These are phyloP conservation scores for Actinostola sp. DNA, from an alignment of 92 coral and sea anemone species.

Conservation along the genomic window DNA sequence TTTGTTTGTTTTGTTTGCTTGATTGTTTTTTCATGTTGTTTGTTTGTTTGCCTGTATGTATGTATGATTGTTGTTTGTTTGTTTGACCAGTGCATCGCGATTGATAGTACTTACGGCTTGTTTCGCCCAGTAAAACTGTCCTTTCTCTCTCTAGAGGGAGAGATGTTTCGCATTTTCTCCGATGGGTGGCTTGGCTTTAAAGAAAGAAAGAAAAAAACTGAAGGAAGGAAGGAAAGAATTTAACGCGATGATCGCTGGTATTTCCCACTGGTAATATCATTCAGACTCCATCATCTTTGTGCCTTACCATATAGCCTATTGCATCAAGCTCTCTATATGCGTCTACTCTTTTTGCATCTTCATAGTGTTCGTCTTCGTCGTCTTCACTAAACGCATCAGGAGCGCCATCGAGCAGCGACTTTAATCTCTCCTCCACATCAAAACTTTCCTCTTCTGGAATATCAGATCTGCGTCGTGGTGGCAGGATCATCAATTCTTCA, in stretches of 20 bases:
- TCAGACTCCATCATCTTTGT: neutral
- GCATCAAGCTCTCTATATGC: conserved; percentile 77
- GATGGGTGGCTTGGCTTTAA: conserved; percentile 96
- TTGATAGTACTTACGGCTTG: conserved; percentile 4
- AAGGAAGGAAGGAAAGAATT: too few relatives aligned
- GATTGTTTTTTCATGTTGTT: too few relatives aligned
- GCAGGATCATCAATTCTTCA: conserved; percentile 78
- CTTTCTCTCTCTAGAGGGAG: conserved; percentile 46
- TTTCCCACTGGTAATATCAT: too few relatives aligned
- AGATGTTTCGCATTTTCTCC: conserved; percentile 76
- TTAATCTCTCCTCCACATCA: conserved; percentile 76
- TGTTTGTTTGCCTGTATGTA: too few relatives aligned
- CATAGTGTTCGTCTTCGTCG: conserved; percentile 49
- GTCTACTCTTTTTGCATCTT: conserved; percentile 34
- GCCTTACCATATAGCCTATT: conserved; percentile 95
- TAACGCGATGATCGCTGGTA: too few relatives aligned
- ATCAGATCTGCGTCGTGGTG: conserved; percentile 52
- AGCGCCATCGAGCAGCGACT: conserved; percentile 70
- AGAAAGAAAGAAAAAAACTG: neutral
- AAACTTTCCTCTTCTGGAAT: conserved; percentile 48
- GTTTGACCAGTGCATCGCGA: neutral
- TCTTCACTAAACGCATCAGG: conserved; percentile 46
- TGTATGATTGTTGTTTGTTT: too few relatives aligned
- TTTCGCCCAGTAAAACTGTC: conserved; percentile 67
- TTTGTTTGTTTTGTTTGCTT: too few relatives aligned